These are phyloP conservation scores for Anastrepha ludens DNA, from an alignment of 1,140 invertebrate genomes.

Conservation along the genomic window DNA sequence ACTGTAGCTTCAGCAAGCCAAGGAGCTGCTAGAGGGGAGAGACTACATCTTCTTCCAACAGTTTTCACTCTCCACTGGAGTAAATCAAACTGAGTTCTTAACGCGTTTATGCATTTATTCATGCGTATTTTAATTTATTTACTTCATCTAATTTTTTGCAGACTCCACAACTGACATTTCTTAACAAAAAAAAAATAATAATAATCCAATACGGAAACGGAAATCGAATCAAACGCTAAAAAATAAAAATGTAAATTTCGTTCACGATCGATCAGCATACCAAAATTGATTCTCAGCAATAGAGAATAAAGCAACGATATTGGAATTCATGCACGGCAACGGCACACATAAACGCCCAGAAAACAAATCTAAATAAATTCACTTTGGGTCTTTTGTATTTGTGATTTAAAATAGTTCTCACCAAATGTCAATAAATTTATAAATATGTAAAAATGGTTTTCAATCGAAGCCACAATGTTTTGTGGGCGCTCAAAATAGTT, in stretches of 20 bases:
- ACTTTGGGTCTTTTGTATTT: not conserved
- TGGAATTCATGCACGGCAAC: not conserved
- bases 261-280: not conserved
- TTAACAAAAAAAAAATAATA: not conserved
- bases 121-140: not conserved
- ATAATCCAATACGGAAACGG: constrained; percentile 43
- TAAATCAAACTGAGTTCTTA: not conserved
- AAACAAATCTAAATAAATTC: not conserved
- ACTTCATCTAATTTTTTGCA: not conserved
- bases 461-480: constrained; percentile 9
- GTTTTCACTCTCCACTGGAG: too few relatives aligned
- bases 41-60: too few relatives aligned
- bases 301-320: not conserved
- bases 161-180: not conserved
- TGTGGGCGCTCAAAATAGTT: constrained; percentile 33
- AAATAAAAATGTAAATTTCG: constrained; percentile 27
- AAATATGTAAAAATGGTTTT: not conserved
- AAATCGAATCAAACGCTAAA: constrained; percentile 42
- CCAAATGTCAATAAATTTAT: constrained; percentile 31
- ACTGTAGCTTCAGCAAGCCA: too few relatives aligned
- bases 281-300: not conserved
- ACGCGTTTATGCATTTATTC: not conserved
- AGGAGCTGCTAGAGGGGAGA: too few relatives aligned
- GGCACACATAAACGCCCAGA: not conserved
- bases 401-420: constrained; percentile 14